Conservation (phyloP, 1,140 invertebrate species). For the Drosophila micromelanica region DNA sequence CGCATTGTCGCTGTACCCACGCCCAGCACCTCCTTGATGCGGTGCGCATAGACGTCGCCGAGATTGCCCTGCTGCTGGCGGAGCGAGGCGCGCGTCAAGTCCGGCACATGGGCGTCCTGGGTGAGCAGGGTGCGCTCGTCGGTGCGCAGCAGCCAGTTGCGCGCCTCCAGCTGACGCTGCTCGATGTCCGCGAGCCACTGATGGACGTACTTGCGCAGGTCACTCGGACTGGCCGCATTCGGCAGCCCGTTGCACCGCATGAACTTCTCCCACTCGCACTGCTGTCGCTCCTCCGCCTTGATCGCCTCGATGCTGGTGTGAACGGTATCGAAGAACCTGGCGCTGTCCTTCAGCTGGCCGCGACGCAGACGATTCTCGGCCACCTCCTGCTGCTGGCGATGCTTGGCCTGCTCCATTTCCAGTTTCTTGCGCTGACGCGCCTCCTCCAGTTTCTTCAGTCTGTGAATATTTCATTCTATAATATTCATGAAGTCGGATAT, state of each 20-base stretch:
- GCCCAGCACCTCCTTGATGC: conserved; percentile 84
- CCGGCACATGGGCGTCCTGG: conserved; percentile 68
- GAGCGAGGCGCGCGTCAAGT: conserved; percentile 71
- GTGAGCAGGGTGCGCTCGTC: conserved; percentile 82
- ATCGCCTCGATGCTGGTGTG: conserved; percentile 68
- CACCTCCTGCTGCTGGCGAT: conserved; percentile 75
- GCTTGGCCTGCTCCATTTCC: conserved; percentile 83
- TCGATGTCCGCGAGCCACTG: conserved; percentile 86
- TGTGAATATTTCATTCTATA: conserved; percentile 4
- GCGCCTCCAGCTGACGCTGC: conserved; percentile 83
- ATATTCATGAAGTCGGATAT: not conserved
- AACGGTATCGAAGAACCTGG: conserved; percentile 67
- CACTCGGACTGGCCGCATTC: conserved; percentile 85
- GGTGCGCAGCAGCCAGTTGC: conserved; percentile 83
- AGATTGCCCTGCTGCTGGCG: conserved; percentile 72
- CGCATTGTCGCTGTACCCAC: conserved; percentile 52
- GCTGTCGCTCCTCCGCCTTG: conserved; percentile 60
- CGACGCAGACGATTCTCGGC: conserved; percentile 73
- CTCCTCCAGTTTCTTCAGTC: conserved; percentile 79
- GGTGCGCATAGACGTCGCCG: conserved; percentile 76
- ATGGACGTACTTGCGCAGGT: conserved; percentile 88
- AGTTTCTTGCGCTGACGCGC: conserved; percentile 77
- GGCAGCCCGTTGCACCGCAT: conserved; percentile 88
- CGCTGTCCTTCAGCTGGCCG: conserved; percentile 71
- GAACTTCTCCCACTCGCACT: conserved; percentile 87